Evolutionary conservation across 2,888 invertebrate genomes (phyloP), one percentile per base, ranked within the genome.

Genomic region (Microctonus aethiopoides): DNA sequence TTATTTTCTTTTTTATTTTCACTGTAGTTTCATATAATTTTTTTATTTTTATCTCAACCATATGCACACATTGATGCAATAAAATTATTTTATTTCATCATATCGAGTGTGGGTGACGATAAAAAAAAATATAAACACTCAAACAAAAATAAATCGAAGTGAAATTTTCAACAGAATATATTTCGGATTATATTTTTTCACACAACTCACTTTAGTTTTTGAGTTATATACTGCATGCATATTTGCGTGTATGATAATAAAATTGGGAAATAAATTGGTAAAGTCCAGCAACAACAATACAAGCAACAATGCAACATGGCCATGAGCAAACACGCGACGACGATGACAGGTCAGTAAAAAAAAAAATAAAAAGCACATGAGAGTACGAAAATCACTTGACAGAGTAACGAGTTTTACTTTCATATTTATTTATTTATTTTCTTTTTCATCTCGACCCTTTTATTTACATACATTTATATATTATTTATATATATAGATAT

Each of bases 191-290:
- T n/a, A n/a, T n/a, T n/a, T n/a, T n/a, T n/a, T n/a, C n/a, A n/a
- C n/a, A n/a, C n/a, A n/a, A n/a, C n/a, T n/a, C n/a, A n/a, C n/a
- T n/a, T n/a, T n/a, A n/a, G n/a, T n/a, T n/a, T n/a, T n/a, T n/a
- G n/a, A n/a, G n/a, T n/a, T n/a, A n/a, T n/a, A 24, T 41, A 24
- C 7, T 46, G 11, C 11, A 63, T 41, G 32, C 20, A 20, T 29
- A 16, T 46, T 26, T 10, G n/a, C n/a, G 16, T 46, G 9, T 11
- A 5, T 32, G 34, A 32, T 16, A 52, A 13, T 20, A 29, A 51
- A 63, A 32, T 63, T n/a, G 29, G 22, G 16, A 63, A 63, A 63
- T 63, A 46, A 63, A 63, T 63, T 51, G 51, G 5, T 32, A 39
- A 20, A 24, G 6, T 39, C n/a, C 39, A 34, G 16, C 16, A 16